Base-by-base conservation (phyloP, 2,797 vertebrate species). In the Poliocrania exsul region DNA sequence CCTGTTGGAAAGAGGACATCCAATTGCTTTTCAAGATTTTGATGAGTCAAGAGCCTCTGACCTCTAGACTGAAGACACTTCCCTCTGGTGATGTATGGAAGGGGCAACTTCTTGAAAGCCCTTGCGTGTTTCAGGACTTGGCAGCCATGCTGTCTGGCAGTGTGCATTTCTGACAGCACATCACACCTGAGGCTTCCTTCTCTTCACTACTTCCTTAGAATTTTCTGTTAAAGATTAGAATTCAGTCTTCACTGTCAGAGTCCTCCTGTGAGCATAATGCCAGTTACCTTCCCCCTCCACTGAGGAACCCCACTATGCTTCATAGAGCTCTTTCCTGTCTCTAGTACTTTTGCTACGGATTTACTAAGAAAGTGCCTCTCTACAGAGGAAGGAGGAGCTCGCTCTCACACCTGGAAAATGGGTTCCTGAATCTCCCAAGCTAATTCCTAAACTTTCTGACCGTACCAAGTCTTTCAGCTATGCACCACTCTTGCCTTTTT, bases 121-220 rank as follows among this genome's bases (percentile, higher is more conserved):
- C 33, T 26, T 15, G 16, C 13, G 26, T 46, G 56, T 46, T 50
- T 67, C 35, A 58, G 80, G 85, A 70, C 51, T 10, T 3, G 56
- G 62, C 3, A 4, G 29, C 51, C 73, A 26, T 5, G 12, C 54
- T 40, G 49, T 21, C 38, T 19, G 9, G 46, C 73, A 66, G 40
- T 2, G 28, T 40, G 13, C 21, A 20, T 5, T 82, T 73, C 72
- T 80, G 46, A 65, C 46, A 42, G 53, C 46, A 14, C 33, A n/a
- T 54, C 53, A 16, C 57, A 57, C 51, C 2, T 11, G 15, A 8
- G 31, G 46, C 49, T 67, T 28, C 0, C 0, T 46, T 56, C 61
- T 81, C 16, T 53, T 61, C 60, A 6, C 53, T n/a, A 1, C 23
- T 56, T 82, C 62, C 54, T 71, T 56, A 40, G 38, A 35, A 58